Percentiles rank a stretch among this genome's conserved stretches.
Evolutionary conservation across 2,113 vertebrate genomes (phyloP).

Genomic region (Labeo rohita): DNA sequence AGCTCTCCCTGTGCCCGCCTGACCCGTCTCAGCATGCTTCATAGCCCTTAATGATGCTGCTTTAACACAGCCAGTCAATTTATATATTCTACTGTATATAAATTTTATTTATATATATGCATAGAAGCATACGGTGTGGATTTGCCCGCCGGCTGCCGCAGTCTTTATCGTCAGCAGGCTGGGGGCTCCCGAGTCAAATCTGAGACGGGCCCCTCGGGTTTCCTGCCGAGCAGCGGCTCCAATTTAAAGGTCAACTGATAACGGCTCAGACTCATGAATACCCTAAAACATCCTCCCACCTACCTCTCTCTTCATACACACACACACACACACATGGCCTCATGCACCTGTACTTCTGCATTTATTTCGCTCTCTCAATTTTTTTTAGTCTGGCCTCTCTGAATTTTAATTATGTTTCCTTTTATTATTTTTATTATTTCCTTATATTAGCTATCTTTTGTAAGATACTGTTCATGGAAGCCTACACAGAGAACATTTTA

Average conservation of each 20-base stretch:
- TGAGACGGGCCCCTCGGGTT: conserved; percentile 23
- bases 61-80: conserved; percentile 13
- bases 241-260: conserved; percentile 49
- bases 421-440: neutral
- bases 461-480: neutral
- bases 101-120: neutral
- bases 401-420: neutral
- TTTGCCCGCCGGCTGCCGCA: neutral
- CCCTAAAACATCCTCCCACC: conserved; percentile 15
- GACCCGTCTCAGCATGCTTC: neutral
- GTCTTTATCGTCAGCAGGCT: conserved; percentile 26
- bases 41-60: conserved; percentile 11
- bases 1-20: neutral
- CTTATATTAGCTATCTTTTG: neutral
- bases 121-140: conserved; percentile 18
- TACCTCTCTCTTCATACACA: conserved; percentile 37
- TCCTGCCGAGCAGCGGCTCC: conserved; percentile 26
- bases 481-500: neutral
- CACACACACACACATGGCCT: neutral
- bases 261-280: conserved; percentile 31
- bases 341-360: neutral
- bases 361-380: neutral
- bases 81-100: conserved; percentile 1
- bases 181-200: conserved; percentile 14
- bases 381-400: neutral